These are phyloP conservation scores for Hemicentrotus pulcherrimus DNA, from an alignment of 35 echinoderm and acorn worm species.

Conservation along the genomic window DNA sequence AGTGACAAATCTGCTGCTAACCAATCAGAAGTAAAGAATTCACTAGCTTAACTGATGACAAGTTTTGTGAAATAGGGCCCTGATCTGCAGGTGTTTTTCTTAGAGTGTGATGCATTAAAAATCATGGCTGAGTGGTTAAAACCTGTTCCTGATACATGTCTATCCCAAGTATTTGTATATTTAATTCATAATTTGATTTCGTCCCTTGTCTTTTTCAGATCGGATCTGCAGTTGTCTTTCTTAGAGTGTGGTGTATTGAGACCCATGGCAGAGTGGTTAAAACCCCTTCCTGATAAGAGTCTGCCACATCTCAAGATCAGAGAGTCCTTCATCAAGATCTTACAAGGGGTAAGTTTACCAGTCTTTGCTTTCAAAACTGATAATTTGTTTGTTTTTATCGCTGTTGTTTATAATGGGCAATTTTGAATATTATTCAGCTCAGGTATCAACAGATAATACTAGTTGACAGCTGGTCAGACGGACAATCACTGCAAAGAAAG, in stretches of 20 bases:
- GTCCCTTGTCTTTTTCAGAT: constrained; percentile 52
- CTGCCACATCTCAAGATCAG: constrained; percentile 79
- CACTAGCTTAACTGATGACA: too few species aligned
- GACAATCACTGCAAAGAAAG: too few species aligned
- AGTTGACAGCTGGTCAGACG: too few species aligned
- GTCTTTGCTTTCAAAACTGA: background rate
- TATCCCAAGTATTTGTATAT: constrained; percentile 50
- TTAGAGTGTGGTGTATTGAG: constrained; percentile 76
- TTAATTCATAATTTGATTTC: too few species aligned
- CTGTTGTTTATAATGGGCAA: too few species aligned
- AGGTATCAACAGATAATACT: too few species aligned
- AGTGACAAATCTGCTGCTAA: too few species aligned
- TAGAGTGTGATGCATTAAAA: constrained; percentile 72
- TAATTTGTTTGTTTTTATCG: background rate
- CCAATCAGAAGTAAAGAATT: too few species aligned
- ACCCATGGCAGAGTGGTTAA: constrained; percentile 89
- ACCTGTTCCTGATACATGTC: constrained; percentile 89
- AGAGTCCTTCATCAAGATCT: constrained; percentile 73
- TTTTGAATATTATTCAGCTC: too few species aligned
- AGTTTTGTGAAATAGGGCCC: background rate
- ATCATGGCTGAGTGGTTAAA: constrained; percentile 88
- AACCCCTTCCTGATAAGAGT: constrained; percentile 92
- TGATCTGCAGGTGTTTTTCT: constrained; percentile 86
- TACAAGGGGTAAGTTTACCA: constrained; percentile 75
- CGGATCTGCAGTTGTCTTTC: constrained; percentile 88